Base-by-base conservation (phyloP, 2,888 invertebrate genomes). In the Erpobdella octoculata region DNA sequence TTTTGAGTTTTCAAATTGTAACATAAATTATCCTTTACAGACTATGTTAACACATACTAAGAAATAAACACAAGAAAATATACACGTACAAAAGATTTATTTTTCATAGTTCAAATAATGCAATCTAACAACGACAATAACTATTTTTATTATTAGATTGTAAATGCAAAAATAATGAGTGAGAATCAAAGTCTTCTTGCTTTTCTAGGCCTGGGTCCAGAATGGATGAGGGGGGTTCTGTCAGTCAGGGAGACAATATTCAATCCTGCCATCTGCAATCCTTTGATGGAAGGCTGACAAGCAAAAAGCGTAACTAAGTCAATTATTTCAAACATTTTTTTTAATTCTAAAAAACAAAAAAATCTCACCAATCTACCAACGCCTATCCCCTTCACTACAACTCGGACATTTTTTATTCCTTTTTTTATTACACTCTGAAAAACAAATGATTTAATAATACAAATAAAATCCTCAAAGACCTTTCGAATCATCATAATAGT, bases 221-320 rank as follows among this genome's bases (percentile, higher is more conserved):
- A 31, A 48, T 71, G 71, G 15, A 59, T 67, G 9, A 74, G 35
- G 18, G 70, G 68, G 8, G 76, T 76, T 4, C 59, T 37, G 81
- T 97, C 96, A n/a, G 95, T 93, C 70, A 97, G 88, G 6, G 95
- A 95, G 25, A 94, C 86, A 76, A 97, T 89, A 74, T 92, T 88
- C 46, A 95, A 81, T 18, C 96, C 96, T 67, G 90, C 89, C 89
- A 94, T 91, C 84, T 93, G 89, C 28, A 97, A 83, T 0, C 96
- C 96, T 85, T 95, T 95, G 62, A 97, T 88, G 5, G 93, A 89
- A 61, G 94, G 89, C 93, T 93, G 85, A n/a, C 74, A 86, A 76
- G 21, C 25, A 38, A 66, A 62, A 61, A 25, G 35, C 53, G 4
- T 3, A 1, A 1, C 28, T 6, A 8, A n/a, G 12, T 25, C 15